Percentiles rank a stretch among this genome's conserved stretches.
These are phyloP conservation scores for Onychostruthus taczanowskii DNA, from an alignment of 2,113 vertebrate genomes.

Conservation along the genomic window DNA sequence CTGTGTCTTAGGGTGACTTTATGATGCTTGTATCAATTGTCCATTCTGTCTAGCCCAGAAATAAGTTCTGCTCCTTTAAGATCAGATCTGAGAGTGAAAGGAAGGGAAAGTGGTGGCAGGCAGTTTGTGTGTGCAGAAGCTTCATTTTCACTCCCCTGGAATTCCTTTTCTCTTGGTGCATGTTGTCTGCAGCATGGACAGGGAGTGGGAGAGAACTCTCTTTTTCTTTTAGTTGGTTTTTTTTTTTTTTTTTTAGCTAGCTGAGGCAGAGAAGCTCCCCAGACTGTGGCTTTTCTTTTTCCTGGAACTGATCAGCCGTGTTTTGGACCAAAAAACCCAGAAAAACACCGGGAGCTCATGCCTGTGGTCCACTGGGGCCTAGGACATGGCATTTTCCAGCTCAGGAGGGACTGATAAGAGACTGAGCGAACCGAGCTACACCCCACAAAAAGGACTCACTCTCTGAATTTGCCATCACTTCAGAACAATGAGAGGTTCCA, in stretches of 20 bases:
- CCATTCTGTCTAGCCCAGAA: not conserved
- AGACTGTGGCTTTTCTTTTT: not conserved
- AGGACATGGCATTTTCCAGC: not conserved
- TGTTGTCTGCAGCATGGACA: not conserved
- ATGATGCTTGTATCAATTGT: not conserved
- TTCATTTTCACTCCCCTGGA: not conserved
- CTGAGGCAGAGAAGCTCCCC: not conserved
- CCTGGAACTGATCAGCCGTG: not conserved
- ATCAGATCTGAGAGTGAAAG: not conserved
- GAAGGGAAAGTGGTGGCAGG: not conserved
- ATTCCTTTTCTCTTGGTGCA: not conserved
- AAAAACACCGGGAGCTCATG: not conserved
- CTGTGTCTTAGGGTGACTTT: not conserved
- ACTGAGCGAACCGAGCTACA: rapidly evolving
- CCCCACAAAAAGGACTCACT: too few species aligned
- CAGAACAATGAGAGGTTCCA: not conserved
- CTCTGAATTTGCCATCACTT: not conserved
- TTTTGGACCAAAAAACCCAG: not conserved
- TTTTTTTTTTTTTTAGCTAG: not conserved
- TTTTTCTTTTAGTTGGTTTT: not conserved
- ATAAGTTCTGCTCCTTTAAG: not conserved
- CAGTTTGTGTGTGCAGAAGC: not conserved
- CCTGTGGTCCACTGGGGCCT: not conserved
- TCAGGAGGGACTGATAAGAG: not conserved
- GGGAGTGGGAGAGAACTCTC: not conserved